phyloP scores from a whole-genome alignment of 2,888 invertebrate species.

The Callyntrura guangdongensis region DNA sequence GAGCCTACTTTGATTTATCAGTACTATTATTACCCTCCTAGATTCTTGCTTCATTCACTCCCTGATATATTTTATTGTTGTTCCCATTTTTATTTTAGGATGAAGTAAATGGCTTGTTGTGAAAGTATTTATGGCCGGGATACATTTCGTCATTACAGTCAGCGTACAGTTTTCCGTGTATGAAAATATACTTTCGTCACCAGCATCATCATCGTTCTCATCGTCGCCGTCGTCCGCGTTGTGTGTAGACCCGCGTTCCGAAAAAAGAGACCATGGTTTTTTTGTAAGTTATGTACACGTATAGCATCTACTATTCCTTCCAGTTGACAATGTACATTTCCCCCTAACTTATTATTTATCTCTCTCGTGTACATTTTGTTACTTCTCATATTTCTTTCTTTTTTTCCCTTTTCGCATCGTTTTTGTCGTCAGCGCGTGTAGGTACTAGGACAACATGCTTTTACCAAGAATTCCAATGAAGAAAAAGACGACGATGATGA shows the following conservation, averaged over 20 bases:
- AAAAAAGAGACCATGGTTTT: neutral
- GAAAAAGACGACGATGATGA: neutral
- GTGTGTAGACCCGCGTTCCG: neutral
- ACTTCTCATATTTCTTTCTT: conserved; percentile 36
- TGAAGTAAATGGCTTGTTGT: conserved; percentile 15
- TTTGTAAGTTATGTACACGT: neutral
- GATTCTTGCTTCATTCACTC: neutral
- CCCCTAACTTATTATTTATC: conserved; percentile 23
- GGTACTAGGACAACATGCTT: neutral
- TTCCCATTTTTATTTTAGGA: conserved; percentile 4
- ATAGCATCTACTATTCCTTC: neutral
- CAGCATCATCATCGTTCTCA: no score
- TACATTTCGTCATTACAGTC: no score
- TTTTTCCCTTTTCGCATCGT: neutral
- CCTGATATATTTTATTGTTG: neutral
- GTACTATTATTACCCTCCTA: neutral
- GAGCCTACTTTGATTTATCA: conserved; percentile 1
- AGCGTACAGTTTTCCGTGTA: no score
- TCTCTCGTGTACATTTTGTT: conserved; percentile 38
- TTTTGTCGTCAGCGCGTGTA: neutral
- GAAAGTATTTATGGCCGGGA: neutral
- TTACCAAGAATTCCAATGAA: conserved; percentile 11
- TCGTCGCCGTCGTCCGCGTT: neutral
- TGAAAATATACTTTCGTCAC: no score
- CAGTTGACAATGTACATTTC: conserved; percentile 24